Evolutionary conservation across 2,797 vertebrate species (phyloP).

Genomic region (Helarctos malayanus): DNA sequence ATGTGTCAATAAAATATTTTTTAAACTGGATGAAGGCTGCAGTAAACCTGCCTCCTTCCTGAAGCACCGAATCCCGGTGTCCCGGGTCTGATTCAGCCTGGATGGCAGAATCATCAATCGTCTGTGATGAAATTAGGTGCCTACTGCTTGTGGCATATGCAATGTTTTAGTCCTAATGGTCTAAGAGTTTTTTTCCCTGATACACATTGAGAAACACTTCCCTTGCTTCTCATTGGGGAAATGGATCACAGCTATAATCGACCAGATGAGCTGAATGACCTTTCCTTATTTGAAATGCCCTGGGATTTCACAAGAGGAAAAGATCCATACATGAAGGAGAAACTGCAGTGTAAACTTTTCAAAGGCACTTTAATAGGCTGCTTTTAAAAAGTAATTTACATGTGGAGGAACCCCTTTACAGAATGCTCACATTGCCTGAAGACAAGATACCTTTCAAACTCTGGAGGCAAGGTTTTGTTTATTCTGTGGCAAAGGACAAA

Average conservation of each 20-base stretch:
- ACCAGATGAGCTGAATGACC: constrained; percentile 57
- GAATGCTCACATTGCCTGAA: background rate
- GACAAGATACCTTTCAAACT: background rate
- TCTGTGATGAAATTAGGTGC: constrained; percentile 75
- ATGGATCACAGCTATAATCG: constrained; percentile 72
- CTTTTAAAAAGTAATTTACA: constrained; percentile 58
- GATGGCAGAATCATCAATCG: constrained; percentile 72
- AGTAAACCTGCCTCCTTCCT: constrained; percentile 25
- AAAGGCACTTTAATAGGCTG: constrained; percentile 60
- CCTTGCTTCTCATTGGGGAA: constrained; percentile 65
- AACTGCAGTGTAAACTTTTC: constrained; percentile 70
- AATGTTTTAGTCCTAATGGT: constrained; percentile 72
- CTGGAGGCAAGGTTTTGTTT: background rate
- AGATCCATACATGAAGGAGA: constrained; percentile 57
- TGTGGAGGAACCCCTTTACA: background rate
- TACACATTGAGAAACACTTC: constrained; percentile 68
- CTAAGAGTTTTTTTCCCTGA: constrained; percentile 45
- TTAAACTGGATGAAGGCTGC: constrained; percentile 75
- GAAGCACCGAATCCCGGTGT: constrained; percentile 27
- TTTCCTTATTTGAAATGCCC: constrained; percentile 81
- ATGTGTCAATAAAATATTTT: constrained; percentile 81
- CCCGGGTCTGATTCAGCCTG: background rate
- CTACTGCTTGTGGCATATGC: constrained; percentile 62
- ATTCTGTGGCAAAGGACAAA: background rate
- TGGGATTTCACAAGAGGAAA: constrained; percentile 71